Evolutionary conservation across 2,888 invertebrate genomes (phyloP), one percentile per base, ranked within the genome.

Genomic region (Xanthorhoe designata): DNA sequence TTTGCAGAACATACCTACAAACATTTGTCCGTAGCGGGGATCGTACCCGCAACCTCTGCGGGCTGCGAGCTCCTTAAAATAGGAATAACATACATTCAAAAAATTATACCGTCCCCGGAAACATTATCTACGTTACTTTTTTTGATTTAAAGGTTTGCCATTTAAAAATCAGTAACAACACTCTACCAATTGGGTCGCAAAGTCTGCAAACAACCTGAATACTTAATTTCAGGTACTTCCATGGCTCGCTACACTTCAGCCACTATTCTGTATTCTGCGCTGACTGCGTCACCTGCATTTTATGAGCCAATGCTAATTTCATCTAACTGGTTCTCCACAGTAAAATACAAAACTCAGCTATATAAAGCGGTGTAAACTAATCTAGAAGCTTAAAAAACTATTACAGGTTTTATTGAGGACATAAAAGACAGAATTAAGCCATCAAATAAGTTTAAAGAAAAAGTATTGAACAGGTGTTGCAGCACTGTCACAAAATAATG

Each of bases 231-330:
- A 10, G 62, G 15, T 24, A 35, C 55, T 62, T 56, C 42, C 62
- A 56, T 51, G n/a, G 52, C 13, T 63, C 52, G 52, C 52, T 63
- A 47, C 57, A 57, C 38, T 56, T 24, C 13, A 19, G 38, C 29
- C 8, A 54, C 53, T 61, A 18, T 56, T 35, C 32, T 18, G 35
- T 47, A 59, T 59, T 59, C 61, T 53, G 18, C 38, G 62, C 19
- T 49, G 24, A 18, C 57, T 35, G 63, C 63, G 57, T 53, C 69
- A 69, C 69, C 60, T 69, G 69, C 66, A 66, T 54, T 69, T 69
- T 69, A 69, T 49, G 63, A 66, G 35, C 24, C 60, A 54, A 58
- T 58, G 61, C 63, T 66, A 63, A 69, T 69, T 66, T 63, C 60
- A 66, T 66, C 57, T 66, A 61, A 62, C 62, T 69, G 68, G 56